These are phyloP conservation scores for Lagocephalus sceleratus DNA, from an alignment of 2,797 vertebrate species.

Conservation along the genomic window DNA sequence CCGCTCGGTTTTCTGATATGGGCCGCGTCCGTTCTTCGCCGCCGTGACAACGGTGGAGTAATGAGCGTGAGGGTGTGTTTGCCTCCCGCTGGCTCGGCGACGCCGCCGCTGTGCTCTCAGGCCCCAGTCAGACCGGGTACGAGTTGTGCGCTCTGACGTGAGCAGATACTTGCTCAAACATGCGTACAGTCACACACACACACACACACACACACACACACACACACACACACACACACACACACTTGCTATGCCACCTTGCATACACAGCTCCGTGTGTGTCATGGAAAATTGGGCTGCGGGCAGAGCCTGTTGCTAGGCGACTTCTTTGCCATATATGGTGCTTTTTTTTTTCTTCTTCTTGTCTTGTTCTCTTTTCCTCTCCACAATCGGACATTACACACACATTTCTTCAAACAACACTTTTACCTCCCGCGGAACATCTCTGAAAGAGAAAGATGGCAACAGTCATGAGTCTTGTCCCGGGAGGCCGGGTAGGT, in stretches of 20 bases:
- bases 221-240: conserved; percentile 3
- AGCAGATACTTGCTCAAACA: conserved; percentile 56
- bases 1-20: conserved; percentile 17
- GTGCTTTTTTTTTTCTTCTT: conserved; percentile 43
- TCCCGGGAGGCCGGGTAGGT: too few relatives aligned
- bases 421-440: neutral
- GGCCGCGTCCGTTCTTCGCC: conserved; percentile 5
- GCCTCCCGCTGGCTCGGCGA: conserved; percentile 11
- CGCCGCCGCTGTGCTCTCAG: neutral
- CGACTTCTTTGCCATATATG: conserved; percentile 73
- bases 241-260: conserved; percentile 44
- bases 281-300: conserved; percentile 85
- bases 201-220: conserved; percentile 1
- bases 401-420: neutral
- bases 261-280: conserved; percentile 60
- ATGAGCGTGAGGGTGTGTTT: conserved; percentile 18
- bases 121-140: conserved; percentile 48
- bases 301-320: conserved; percentile 75
- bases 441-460: too few relatives aligned
- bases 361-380: conserved; percentile 24
- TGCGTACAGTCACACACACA: conserved; percentile 20
- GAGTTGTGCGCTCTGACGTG: conserved; percentile 30
- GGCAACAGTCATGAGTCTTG: too few relatives aligned
- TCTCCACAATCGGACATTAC: neutral
- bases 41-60: conserved; percentile 6